phyloP scores from a whole-genome alignment of 2,888 invertebrate genomes.

The Erynnis tages region DNA sequence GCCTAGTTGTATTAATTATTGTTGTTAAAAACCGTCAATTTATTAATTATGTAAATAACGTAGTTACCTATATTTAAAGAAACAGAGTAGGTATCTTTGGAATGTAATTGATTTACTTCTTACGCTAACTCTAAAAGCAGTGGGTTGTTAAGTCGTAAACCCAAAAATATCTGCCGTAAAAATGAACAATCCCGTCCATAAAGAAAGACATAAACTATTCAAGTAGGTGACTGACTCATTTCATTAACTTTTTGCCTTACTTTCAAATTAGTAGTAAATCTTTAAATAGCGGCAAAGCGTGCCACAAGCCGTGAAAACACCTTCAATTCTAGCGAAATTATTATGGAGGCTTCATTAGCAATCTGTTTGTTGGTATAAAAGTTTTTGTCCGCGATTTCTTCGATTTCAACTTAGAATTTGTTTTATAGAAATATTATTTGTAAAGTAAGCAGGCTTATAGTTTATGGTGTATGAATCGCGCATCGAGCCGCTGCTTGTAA shows the following conservation, averaged over 20 bases:
- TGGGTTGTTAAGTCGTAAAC: conserved; percentile 18
- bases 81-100: no score
- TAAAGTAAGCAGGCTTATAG: no score
- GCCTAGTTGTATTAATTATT: no score
- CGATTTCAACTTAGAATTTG: no score
- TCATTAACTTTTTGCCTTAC: conserved; percentile 10
- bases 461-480: no score
- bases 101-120: neutral
- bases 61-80: no score
- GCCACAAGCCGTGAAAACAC: neutral
- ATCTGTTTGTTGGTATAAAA: no score
- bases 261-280: neutral
- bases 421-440: no score
- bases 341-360: neutral
- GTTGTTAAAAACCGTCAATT: no score
- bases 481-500: no score
- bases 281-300: conserved; percentile 1
- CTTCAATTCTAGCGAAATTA: neutral
- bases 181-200: conserved; percentile 19
- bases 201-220: conserved; percentile 14
- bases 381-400: no score
- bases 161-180: conserved; percentile 18
- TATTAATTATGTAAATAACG: no score
- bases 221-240: conserved; percentile 13
- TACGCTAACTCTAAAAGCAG: conserved; percentile 12